phyloP scores from a whole-genome alignment of 2,797 vertebrate species.

The Eospalax fontanierii region DNA sequence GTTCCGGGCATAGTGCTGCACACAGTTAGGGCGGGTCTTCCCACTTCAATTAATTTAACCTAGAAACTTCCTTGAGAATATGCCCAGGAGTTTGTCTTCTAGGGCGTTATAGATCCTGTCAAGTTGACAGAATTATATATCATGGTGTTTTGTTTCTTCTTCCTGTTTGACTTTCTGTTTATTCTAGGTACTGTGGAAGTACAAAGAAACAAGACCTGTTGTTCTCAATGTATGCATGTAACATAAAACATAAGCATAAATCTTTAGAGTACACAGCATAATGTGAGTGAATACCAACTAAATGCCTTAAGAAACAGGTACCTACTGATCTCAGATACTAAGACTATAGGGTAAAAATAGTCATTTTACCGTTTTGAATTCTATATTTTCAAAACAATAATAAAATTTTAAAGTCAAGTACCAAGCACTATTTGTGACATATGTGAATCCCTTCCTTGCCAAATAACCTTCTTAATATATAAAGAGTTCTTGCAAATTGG shows the following conservation, averaged over 20 bases:
- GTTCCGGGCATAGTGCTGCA: too few relatives aligned
- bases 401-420: background rate
- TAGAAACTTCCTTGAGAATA: background rate
- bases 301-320: background rate
- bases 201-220: background rate
- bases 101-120: background rate
- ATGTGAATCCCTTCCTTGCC: background rate
- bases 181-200: background rate
- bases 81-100: background rate
- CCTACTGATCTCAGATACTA: background rate
- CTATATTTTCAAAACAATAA: background rate
- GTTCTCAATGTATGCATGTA: background rate
- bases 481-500: slow-evolving; percentile 12
- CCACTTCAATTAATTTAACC: background rate
- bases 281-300: background rate
- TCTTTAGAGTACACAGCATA: background rate
- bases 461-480: background rate
- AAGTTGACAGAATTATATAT: background rate
- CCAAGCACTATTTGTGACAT: background rate
- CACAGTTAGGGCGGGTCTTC: background rate
- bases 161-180: background rate
- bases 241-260: background rate
- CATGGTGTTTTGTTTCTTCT: background rate
- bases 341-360: background rate
- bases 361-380: slow-evolving; percentile 23